Evolutionary conservation across 2,113 vertebrate species (phyloP).

Genomic region (Nestor notabilis): DNA sequence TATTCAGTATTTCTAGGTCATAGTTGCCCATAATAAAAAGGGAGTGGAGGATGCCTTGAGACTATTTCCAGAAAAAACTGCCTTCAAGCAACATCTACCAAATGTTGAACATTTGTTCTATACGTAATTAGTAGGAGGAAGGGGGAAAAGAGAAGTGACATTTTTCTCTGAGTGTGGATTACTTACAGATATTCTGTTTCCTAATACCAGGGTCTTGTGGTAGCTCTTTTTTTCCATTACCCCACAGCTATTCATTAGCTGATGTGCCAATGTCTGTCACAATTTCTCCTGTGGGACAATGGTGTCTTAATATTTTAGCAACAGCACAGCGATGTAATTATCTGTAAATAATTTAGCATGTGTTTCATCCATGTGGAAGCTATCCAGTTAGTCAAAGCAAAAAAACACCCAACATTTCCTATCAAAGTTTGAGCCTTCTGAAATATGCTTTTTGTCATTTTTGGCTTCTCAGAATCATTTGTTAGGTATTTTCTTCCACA

Average conservation of each 20-base stretch:
- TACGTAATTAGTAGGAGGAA: conserved; percentile 19
- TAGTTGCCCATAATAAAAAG: not conserved
- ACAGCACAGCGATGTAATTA: conserved; percentile 74
- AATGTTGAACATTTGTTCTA: conserved; percentile 43
- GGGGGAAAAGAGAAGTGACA: not conserved
- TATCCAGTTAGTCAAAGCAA: conserved; percentile 71
- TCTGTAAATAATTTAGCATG: conserved; percentile 80
- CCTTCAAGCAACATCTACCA: conserved; percentile 20
- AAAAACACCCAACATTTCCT: conserved; percentile 16
- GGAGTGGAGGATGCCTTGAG: not conserved
- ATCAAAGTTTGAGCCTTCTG: conserved; percentile 43
- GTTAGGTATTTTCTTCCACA: conserved; percentile 52
- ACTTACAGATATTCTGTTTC: conserved; percentile 32
- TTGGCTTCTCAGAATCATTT: conserved; percentile 46
- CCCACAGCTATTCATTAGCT: conserved; percentile 68
- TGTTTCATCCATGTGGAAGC: conserved; percentile 75
- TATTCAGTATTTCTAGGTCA: conserved; percentile 11
- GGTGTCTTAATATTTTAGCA: conserved; percentile 80
- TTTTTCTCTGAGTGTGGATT: conserved; percentile 27
- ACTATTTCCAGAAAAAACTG: conserved; percentile 5
- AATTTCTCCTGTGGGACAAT: conserved; percentile 73
- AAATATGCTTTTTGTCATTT: conserved; percentile 57
- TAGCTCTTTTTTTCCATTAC: conserved; percentile 44
- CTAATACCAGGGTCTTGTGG: conserved; percentile 8
- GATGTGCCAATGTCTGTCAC: conserved; percentile 61